Conservation (phyloP, 2,888 invertebrate genomes). For the Pollenia griseotomentosa region DNA sequence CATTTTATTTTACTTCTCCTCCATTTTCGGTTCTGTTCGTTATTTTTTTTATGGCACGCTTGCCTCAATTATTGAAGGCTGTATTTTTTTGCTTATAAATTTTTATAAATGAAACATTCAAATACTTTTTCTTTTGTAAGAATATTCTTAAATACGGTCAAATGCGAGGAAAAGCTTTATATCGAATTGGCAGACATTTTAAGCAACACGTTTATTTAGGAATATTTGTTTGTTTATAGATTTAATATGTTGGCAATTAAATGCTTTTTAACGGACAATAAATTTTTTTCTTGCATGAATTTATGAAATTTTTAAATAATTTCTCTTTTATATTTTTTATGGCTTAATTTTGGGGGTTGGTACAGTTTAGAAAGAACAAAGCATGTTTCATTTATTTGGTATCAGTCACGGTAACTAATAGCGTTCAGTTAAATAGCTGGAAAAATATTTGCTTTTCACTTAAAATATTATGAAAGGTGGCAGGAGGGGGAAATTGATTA, state of each 20-base stretch:
- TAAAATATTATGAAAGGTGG: background rate
- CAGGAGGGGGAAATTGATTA: background rate
- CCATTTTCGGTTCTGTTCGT: constrained; percentile 27
- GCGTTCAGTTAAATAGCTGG: constrained; percentile 22
- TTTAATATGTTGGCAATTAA: constrained; percentile 66
- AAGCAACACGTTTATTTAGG: constrained; percentile 48
- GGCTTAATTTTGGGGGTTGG: background rate
- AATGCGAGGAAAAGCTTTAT: constrained; percentile 10
- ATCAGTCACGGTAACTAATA: constrained; percentile 43
- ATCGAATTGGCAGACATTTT: constrained; percentile 32
- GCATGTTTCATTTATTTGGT: constrained; percentile 29
- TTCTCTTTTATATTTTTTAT: constrained; percentile 31
- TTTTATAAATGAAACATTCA: constrained; percentile 12
- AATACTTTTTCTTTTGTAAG: constrained; percentile 5
- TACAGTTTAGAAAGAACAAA: background rate
- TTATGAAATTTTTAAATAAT: constrained; percentile 29
- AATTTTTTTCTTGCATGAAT: background rate
- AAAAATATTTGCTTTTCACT: constrained; percentile 7
- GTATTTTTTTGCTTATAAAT: constrained; percentile 50
- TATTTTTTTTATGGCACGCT: constrained; percentile 62
- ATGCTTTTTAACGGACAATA: constrained; percentile 50
- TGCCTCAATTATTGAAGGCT: constrained; percentile 66
- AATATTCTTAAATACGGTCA: constrained; percentile 16
- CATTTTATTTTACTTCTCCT: constrained; percentile 38
- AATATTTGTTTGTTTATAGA: constrained; percentile 31